Conservation (phyloP, 2,113 vertebrate genomes). For the Anoura caudifer region DNA sequence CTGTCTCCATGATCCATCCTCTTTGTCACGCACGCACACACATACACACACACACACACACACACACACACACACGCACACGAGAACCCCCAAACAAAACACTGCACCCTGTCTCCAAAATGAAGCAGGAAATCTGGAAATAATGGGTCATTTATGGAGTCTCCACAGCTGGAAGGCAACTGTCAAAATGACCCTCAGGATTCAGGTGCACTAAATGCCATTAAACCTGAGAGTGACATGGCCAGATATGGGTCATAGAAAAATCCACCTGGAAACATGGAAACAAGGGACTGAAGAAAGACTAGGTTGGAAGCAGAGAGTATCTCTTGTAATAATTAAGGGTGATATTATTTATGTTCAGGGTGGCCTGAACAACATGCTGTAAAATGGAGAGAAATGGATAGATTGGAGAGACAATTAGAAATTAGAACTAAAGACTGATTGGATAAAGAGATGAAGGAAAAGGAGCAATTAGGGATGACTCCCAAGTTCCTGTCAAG, state of each 20-base stretch:
- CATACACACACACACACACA: background rate
- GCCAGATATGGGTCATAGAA: background rate
- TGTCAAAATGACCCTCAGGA: background rate
- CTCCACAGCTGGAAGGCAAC: background rate
- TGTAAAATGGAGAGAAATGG: background rate
- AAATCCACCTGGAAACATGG: background rate
- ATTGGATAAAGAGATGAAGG: background rate
- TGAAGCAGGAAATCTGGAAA: constrained; percentile 18
- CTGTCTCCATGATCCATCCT: background rate
- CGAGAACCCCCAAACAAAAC: background rate
- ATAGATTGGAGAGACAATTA: background rate
- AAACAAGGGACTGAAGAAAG: background rate
- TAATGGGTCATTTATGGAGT: background rate
- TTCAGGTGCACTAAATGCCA: background rate
- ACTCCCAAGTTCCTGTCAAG: background rate
- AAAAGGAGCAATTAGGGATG: background rate
- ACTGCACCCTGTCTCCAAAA: background rate
- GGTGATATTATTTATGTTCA: background rate
- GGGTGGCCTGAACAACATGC: background rate
- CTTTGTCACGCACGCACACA: background rate
- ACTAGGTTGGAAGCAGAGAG: background rate
- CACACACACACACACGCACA: no score
- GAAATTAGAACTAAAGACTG: background rate
- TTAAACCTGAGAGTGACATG: background rate
- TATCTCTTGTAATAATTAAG: background rate